Percentiles rank a stretch among this genome's conserved stretches.
Evolutionary conservation across 2,113 vertebrate genomes (phyloP).

Genomic region (Phyllostomus discolor): DNA sequence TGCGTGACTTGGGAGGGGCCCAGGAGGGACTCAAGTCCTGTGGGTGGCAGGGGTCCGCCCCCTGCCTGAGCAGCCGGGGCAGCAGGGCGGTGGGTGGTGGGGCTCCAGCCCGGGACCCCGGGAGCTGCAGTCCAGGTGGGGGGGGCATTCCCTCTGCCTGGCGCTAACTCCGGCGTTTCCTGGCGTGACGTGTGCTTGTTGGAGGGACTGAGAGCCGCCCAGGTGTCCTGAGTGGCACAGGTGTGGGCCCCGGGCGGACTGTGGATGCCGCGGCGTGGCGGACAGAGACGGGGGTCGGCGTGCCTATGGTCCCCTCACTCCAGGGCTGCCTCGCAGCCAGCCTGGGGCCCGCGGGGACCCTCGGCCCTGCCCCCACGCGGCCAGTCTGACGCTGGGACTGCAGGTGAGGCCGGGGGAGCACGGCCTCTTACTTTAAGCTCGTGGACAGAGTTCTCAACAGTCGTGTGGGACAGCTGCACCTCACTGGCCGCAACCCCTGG

Average conservation of each 20-base stretch:
- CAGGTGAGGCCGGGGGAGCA: too few species aligned
- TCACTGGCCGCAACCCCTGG: background rate
- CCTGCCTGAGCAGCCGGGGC: too few species aligned
- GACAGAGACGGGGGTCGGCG: too few species aligned
- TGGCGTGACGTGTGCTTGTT: fast-evolving
- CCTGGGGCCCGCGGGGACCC: background rate
- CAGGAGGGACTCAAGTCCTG: background rate
- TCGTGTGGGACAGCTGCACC: too few species aligned
- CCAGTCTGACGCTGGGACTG: too few species aligned
- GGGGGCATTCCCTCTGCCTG: fast-evolving
- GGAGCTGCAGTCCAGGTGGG: background rate
- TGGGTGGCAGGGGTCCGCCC: background rate
- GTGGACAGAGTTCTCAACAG: background rate
- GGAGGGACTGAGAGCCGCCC: too few species aligned
- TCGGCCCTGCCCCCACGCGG: too few species aligned
- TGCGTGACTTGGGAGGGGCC: background rate
- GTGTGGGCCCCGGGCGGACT: too few species aligned
- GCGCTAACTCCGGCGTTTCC: fast-evolving
- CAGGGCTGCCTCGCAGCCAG: background rate
- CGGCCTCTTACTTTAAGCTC: background rate
- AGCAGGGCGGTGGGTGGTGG: too few species aligned
- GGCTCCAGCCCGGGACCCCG: fast-evolving
- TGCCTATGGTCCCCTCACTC: too few species aligned
- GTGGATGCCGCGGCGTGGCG: too few species aligned
- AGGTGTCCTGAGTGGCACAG: too few species aligned